Percentiles rank a stretch among this genome's conserved stretches.
These are phyloP conservation scores for Diplodus puntazzo DNA, from an alignment of 2,797 vertebrate species.

Conservation along the genomic window DNA sequence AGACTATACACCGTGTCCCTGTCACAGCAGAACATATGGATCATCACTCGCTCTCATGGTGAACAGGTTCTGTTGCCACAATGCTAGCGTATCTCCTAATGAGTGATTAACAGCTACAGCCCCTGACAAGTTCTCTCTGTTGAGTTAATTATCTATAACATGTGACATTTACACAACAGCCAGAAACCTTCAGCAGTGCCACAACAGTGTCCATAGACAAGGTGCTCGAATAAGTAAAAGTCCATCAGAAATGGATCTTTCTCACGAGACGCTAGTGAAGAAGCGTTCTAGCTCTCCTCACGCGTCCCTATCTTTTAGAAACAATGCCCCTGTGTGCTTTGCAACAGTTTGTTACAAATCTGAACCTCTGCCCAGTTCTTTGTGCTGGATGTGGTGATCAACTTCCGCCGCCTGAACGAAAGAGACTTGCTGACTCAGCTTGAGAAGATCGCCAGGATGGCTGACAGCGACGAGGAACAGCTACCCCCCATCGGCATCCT, in stretches of 20 bases:
- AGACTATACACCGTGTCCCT: constrained; percentile 7
- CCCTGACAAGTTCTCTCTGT: constrained; percentile 31
- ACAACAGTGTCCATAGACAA: background rate
- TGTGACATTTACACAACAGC: constrained; percentile 22
- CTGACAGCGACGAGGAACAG: constrained; percentile 89
- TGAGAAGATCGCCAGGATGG: constrained; percentile 94
- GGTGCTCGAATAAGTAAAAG: background rate
- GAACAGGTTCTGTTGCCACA: constrained; percentile 20
- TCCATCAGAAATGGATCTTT: background rate
- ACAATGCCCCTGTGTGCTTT: background rate
- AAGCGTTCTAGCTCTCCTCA: background rate
- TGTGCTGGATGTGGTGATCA: constrained; percentile 97
- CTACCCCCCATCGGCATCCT: constrained; percentile 93
- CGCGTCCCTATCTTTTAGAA: too few relatives aligned
- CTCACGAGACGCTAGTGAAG: background rate
- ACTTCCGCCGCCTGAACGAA: constrained; percentile 95
- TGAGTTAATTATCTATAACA: constrained; percentile 36
- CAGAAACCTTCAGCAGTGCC: background rate
- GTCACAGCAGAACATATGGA: constrained; percentile 25
- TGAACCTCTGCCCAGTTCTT: constrained; percentile 90
- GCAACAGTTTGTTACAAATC: constrained; percentile 21
- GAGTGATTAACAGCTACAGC: constrained; percentile 32
- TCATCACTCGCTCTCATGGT: constrained; percentile 13
- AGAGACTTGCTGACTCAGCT: constrained; percentile 96
- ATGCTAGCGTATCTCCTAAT: background rate